Evolutionary conservation across 1,140 invertebrate genomes (phyloP).

Genomic region (Kradibia gibbosae): DNA sequence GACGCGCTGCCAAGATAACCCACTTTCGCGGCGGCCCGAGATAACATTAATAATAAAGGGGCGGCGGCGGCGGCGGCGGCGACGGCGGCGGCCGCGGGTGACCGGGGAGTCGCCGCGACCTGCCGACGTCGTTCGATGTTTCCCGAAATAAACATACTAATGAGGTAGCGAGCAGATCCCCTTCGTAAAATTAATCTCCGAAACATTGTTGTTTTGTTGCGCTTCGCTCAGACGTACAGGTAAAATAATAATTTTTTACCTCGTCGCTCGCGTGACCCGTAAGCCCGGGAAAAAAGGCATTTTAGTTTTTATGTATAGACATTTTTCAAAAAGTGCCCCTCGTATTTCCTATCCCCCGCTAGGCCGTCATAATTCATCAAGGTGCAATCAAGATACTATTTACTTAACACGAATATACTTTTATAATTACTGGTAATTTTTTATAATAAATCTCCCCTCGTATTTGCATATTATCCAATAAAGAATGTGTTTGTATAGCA

Average conservation of each 20-base stretch:
- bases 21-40: background rate
- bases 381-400: conserved; percentile 13
- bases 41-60: background rate
- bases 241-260: background rate
- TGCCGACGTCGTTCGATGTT: background rate
- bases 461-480: background rate
- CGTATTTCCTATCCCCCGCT: background rate
- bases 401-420: background rate
- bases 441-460: background rate
- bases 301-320: conserved; percentile 6
- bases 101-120: no score
- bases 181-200: background rate
- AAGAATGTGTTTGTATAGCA: background rate
- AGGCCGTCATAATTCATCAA: background rate
- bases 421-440: background rate
- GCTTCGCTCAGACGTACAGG: background rate
- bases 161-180: background rate
- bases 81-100: no score
- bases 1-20: background rate
- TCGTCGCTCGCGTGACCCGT: conserved; percentile 8
- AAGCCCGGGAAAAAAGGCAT: background rate
- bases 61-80: background rate
- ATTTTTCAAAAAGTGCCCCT: background rate
- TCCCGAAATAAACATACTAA: background rate
- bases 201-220: background rate